Evolutionary conservation across 2,113 vertebrate genomes (phyloP).

Genomic region (Larimichthys polyactis): DNA sequence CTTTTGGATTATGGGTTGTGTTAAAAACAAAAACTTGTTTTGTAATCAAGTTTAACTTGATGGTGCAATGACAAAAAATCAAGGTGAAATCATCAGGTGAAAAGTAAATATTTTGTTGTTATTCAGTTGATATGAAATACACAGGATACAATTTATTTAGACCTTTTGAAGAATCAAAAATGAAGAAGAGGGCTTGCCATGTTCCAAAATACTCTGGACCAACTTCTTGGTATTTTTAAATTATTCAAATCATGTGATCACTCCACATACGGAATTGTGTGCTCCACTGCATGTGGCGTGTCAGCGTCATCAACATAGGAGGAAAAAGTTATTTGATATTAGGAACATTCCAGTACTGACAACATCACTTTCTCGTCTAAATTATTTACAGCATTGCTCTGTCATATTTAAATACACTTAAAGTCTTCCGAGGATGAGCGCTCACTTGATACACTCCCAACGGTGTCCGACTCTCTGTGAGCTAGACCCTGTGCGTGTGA

Average conservation of each 20-base stretch:
- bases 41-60: background rate
- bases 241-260: background rate
- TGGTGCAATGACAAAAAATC: background rate
- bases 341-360: background rate
- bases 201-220: background rate
- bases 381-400: background rate
- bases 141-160: background rate
- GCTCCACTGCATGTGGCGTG: background rate
- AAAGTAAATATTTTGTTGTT: background rate
- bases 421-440: background rate
- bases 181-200: too few species aligned
- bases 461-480: background rate
- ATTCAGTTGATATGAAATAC: background rate
- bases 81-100: too few species aligned
- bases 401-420: constrained; percentile 4
- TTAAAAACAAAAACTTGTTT: too few species aligned
- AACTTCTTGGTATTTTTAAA: background rate
- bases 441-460: background rate
- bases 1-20: background rate
- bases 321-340: background rate
- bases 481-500: constrained; percentile 36
- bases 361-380: background rate
- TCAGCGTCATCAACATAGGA: background rate
- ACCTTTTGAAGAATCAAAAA: background rate
- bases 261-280: background rate